Base-by-base conservation (phyloP, 2,113 vertebrate genomes). In the Catharus fuscescens region DNA sequence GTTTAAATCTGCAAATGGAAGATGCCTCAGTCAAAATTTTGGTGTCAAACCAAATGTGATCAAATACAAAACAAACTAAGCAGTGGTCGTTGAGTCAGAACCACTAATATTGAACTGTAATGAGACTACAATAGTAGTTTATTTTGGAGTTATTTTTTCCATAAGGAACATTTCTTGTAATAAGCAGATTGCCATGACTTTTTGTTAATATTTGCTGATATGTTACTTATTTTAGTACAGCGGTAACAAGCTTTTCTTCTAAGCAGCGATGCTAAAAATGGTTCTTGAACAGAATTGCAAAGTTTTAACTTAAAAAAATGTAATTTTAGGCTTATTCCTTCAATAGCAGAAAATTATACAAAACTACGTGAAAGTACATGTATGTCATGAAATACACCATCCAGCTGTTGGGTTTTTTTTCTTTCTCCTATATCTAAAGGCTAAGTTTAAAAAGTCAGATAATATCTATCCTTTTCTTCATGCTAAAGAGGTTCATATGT, bases 371-470 rank as follows among this genome's bases (percentile, higher is more conserved):
- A 18, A 65, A 76, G 24, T 18, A 26, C 18, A 24, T 24, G 8
- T 42, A 18, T 65, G 56, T 82, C 5, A 18, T 69, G 5, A 74
- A 74, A 71, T 45, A 34, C 5, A 38, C 16, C 3, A 4, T 40
- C n/a, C 6, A 34, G 2, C 24, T 81, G 21, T 5, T 24, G 8
- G 5, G 0, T 7, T 18, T 32, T 62, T 72, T 23, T 1, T 42
- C 7, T n/a, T 45, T 67, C 21, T 70, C 17, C n/a, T 12, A 4
- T 44, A 61, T 62, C 56, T 54, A 23, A 83, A 86, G 53, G 38
- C 42, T 79, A 14, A 42, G 29, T 59, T 64, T 57, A 10, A 80
- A 28, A 86, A 71, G n/a, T 71, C 10, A 50, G 42, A 4, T 57
- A 23, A 8, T 36, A 14, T 74, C 66, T 36, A 5, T 19, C 8